A percentile compares a stretch with the other conserved stretches of the same genome.
These are phyloP conservation scores for Lepidochrysops patricia DNA, from an alignment of 2,888 invertebrate genomes.

Conservation along the genomic window DNA sequence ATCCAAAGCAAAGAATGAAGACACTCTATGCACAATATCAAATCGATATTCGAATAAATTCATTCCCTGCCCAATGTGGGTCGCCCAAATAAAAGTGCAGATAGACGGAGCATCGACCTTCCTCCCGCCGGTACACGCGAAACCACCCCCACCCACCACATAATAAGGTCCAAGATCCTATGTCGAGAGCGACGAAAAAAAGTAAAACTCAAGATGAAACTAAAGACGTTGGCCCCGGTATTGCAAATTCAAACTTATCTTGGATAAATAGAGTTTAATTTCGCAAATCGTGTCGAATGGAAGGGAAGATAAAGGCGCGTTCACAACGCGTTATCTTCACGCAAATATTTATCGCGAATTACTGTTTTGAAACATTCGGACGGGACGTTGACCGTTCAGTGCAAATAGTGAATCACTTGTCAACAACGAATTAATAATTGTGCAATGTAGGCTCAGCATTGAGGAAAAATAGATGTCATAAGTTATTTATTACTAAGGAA, in stretches of 20 bases:
- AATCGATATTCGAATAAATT: constrained; percentile 73
- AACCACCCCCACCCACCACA: constrained; percentile 32
- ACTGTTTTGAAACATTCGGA: constrained; percentile 62
- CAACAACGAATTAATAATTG: constrained; percentile 5
- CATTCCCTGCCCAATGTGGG: constrained; percentile 68
- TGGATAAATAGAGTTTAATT: constrained; percentile 22
- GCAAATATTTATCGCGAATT: constrained; percentile 70
- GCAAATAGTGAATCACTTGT: constrained; percentile 31
- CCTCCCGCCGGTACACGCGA: constrained; percentile 35
- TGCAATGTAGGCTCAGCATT: neutral
- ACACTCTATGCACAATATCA: constrained; percentile 48
- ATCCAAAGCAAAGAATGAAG: constrained; percentile 12
- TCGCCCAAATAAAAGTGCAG: constrained; percentile 70
- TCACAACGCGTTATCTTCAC: constrained; percentile 62
- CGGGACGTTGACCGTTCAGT: constrained; percentile 35
- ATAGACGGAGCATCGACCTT: constrained; percentile 69
- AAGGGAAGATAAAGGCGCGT: constrained; percentile 60
- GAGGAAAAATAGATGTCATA: neutral
- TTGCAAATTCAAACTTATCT: constrained; percentile 39
- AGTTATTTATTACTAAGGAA: neutral
- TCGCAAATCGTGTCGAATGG: constrained; percentile 33
- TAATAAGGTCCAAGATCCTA: constrained; percentile 41
- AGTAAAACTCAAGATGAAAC: constrained; percentile 68
- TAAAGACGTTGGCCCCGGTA: constrained; percentile 46
- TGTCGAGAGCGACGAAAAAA: constrained; percentile 49